phyloP scores from a whole-genome alignment of 2,797 vertebrate genomes.

The Euthynnus affinis region DNA sequence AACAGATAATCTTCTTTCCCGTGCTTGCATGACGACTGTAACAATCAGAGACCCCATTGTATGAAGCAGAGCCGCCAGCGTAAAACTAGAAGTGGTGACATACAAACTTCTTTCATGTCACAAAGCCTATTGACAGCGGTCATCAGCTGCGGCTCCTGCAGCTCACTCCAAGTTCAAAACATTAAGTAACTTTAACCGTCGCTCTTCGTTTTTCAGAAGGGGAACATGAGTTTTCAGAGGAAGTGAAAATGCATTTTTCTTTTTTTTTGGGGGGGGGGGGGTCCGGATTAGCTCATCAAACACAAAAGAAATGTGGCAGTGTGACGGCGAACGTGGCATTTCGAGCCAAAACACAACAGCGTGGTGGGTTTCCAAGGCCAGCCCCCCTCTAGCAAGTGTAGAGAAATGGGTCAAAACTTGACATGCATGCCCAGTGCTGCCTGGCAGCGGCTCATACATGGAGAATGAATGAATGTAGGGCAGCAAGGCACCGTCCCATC shows the following conservation, averaged over 20 bases:
- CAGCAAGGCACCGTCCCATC: constrained; percentile 53
- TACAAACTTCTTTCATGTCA: constrained; percentile 32
- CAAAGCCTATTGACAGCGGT: constrained; percentile 4
- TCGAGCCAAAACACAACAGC: constrained; percentile 42
- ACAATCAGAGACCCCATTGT: constrained; percentile 73
- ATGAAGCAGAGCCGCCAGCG: constrained; percentile 29
- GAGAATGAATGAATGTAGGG: constrained; percentile 67
- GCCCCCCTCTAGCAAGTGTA: constrained; percentile 68
- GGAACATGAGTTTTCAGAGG: constrained; percentile 17
- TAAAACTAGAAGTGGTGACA: constrained; percentile 58
- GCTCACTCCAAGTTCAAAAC: constrained; percentile 26
- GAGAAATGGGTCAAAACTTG: constrained; percentile 78
- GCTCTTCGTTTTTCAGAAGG: background rate
- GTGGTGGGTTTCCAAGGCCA: constrained; percentile 61
- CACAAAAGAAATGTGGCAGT: constrained; percentile 6
- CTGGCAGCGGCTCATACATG: constrained; percentile 63
- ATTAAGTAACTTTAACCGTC: constrained; percentile 1
- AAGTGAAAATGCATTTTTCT: constrained; percentile 14
- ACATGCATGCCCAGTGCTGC: constrained; percentile 46
- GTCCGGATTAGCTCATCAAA: constrained; percentile 1
- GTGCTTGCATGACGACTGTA: constrained; percentile 53
- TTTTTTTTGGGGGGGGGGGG: too few species aligned
- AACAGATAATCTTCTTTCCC: constrained; percentile 74
- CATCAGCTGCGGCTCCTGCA: constrained; percentile 1
- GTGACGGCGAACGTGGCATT: constrained; percentile 21